Evolutionary conservation across 2,797 vertebrate genomes (phyloP).

Genomic region (Parotocinclus haroldoi): DNA sequence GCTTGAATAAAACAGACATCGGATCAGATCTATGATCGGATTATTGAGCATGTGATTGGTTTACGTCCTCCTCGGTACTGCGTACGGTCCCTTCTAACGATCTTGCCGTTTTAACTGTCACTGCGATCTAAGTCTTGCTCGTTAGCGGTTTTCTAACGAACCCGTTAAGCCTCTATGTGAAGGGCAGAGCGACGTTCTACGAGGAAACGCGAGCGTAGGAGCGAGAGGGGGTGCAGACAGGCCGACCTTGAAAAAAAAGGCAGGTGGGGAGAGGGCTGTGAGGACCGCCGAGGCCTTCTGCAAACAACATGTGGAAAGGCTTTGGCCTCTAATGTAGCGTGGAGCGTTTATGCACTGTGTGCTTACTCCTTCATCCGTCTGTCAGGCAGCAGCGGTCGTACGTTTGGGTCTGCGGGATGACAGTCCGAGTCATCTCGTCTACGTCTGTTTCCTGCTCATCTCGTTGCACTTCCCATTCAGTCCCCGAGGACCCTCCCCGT

Average conservation of each 20-base stretch:
- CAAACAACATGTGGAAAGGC: conserved; percentile 76
- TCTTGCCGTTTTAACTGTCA: no score
- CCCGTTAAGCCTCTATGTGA: no score
- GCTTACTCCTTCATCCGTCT: conserved; percentile 57
- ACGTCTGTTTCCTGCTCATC: conserved; percentile 27
- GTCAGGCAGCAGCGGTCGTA: conserved; percentile 44
- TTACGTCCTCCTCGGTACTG: no score
- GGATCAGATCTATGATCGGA: no score
- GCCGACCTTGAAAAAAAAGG: conserved; percentile 61
- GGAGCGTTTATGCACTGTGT: conserved; percentile 69
- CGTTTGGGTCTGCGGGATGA: neutral
- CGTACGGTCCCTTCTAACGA: no score
- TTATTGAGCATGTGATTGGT: no score
- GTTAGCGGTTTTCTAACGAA: no score
- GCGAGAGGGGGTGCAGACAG: conserved; percentile 46
- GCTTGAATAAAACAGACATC: no score
- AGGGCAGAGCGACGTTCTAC: no score
- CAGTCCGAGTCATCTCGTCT: conserved; percentile 14
- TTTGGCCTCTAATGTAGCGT: conserved; percentile 74
- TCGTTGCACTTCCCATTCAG: conserved; percentile 31
- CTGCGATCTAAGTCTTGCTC: no score
- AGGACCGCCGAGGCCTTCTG: conserved; percentile 65
- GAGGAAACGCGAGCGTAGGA: no score
- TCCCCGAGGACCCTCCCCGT: conserved; percentile 15
- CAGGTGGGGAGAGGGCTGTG: conserved; percentile 59